These are phyloP conservation scores for Coranthus polyacanthus DNA, from an alignment of 2,797 vertebrate species.

Conservation along the genomic window DNA sequence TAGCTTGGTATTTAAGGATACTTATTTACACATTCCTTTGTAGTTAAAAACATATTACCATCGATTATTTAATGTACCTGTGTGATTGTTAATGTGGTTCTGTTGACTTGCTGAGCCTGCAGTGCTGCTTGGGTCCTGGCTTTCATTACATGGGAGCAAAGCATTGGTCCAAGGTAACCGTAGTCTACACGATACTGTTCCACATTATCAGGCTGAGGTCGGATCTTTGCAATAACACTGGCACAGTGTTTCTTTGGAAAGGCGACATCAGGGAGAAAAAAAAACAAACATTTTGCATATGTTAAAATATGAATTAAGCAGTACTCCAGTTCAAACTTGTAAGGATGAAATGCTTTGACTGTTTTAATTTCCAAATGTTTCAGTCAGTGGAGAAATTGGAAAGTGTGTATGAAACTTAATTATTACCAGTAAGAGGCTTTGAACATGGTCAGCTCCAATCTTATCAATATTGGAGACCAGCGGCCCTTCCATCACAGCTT, in stretches of 20 bases:
- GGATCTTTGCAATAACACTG: conserved; percentile 87
- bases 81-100: conserved; percentile 94
- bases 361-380: neutral
- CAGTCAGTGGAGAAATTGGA: neutral
- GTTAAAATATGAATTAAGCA: neutral
- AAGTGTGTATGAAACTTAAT: neutral
- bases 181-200: conserved; percentile 92
- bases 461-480: conserved; percentile 95
- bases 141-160: conserved; percentile 93
- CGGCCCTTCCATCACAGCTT: conserved; percentile 89
- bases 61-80: conserved; percentile 80
- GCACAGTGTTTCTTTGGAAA: conserved; percentile 86
- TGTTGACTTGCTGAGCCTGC: conserved; percentile 94
- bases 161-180: conserved; percentile 90
- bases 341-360: too few species aligned
- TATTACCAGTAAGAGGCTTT: conserved; percentile 92
- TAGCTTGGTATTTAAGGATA: neutral
- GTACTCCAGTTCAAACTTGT: neutral
- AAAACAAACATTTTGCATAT: neutral
- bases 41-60: neutral
- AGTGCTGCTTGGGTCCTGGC: conserved; percentile 92
- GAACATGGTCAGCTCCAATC: conserved; percentile 95
- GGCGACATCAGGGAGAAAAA: neutral
- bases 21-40: neutral
- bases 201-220: conserved; percentile 85